Evolutionary conservation across 1,140 invertebrate genomes (phyloP).

Genomic region (Octopus sinensis): DNA sequence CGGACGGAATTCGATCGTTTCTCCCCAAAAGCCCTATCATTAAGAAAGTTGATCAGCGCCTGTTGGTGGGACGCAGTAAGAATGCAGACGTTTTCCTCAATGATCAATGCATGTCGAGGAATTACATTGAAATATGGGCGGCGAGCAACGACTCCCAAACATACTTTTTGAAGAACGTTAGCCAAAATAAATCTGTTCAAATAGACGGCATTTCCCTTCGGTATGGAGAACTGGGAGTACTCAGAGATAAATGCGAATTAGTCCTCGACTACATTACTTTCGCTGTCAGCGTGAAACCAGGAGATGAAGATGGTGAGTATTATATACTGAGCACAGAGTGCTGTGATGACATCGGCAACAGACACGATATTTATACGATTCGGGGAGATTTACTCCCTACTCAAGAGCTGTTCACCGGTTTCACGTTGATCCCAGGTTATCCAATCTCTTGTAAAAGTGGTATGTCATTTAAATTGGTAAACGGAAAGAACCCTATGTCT

Average conservation of each 20-base stretch:
- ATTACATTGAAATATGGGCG: neutral
- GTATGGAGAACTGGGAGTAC: neutral
- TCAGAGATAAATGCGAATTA: slow-evolving; percentile 2
- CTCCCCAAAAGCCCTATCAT: neutral
- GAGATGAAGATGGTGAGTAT: neutral
- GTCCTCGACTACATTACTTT: neutral
- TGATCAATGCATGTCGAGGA: neutral
- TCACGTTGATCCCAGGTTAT: neutral
- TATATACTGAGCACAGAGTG: neutral
- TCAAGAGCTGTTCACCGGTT: neutral
- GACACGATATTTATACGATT: neutral
- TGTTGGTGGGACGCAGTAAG: neutral
- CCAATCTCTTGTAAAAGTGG: neutral
- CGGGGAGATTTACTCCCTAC: neutral
- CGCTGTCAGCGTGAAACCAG: neutral
- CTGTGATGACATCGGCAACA: neutral
- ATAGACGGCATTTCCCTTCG: neutral
- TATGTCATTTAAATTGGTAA: neutral
- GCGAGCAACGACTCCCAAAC: neutral
- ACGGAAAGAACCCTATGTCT: neutral
- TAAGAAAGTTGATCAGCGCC: neutral
- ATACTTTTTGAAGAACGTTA: neutral
- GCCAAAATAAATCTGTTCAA: neutral
- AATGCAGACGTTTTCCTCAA: neutral
- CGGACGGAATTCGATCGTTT: neutral